Evolutionary conservation across 2,888 invertebrate species (phyloP).

Genomic region (Dynastes maya): DNA sequence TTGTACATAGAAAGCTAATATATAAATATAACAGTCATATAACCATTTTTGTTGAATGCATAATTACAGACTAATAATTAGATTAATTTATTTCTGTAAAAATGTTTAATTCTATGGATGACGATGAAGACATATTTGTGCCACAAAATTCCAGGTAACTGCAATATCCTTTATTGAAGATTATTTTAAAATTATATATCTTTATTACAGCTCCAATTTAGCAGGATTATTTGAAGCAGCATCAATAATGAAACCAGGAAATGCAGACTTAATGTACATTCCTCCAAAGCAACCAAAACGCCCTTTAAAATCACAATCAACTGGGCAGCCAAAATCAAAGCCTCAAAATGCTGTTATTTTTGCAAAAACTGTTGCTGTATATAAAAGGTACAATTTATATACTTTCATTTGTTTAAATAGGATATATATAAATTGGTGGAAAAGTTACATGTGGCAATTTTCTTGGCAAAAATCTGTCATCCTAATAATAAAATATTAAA

Average conservation of each 20-base stretch:
- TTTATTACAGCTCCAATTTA: slow-evolving; percentile 61
- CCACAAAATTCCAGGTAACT: slow-evolving; percentile 59
- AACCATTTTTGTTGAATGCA: too few relatives aligned
- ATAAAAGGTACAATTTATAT: slow-evolving; percentile 60
- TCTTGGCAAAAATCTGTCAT: too few relatives aligned
- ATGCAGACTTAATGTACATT: slow-evolving; percentile 60
- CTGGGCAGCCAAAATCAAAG: slow-evolving; percentile 51
- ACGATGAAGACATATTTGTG: slow-evolving; percentile 62
- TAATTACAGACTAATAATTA: not conserved
- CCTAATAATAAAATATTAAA: too few relatives aligned
- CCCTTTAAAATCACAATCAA: not conserved
- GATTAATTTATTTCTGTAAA: not conserved
- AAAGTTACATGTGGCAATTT: too few relatives aligned
- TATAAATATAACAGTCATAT: too few relatives aligned
- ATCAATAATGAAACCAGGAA: slow-evolving; percentile 41
- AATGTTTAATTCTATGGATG: slow-evolving; percentile 58
- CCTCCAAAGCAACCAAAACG: slow-evolving; percentile 64
- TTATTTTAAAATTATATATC: not conserved
- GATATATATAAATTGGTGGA: too few relatives aligned
- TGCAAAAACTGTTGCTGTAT: slow-evolving; percentile 61
- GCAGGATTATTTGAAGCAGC: slow-evolving; percentile 60
- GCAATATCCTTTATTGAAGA: not conserved
- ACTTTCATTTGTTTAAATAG: not conserved
- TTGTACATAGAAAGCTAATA: too few relatives aligned
- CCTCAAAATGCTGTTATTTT: slow-evolving; percentile 59